Evolutionary conservation across 2,888 invertebrate species (phyloP).

Genomic region (Candidula unifasciata): DNA sequence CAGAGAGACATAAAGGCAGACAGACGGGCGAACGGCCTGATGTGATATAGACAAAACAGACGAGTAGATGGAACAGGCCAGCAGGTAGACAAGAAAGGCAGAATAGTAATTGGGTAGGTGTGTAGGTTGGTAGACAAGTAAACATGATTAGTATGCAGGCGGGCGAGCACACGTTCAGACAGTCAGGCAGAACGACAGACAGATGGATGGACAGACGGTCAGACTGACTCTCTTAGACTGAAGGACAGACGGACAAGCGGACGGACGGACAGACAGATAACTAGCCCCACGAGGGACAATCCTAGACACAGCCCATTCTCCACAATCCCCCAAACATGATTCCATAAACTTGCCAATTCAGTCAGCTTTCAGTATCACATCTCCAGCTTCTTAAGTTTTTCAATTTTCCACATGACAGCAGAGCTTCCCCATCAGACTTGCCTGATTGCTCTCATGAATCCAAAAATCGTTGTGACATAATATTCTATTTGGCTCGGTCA

Average conservation of each 20-base stretch:
- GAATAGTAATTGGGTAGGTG: too few species aligned
- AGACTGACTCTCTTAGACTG: neutral
- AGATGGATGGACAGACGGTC: neutral
- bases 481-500: conserved; percentile 8
- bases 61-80: too few species aligned
- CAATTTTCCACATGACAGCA: conserved; percentile 30
- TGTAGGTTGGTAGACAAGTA: too few species aligned
- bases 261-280: neutral
- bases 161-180: neutral
- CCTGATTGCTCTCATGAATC: conserved; percentile 19
- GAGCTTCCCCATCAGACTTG: neutral
- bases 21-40: neutral
- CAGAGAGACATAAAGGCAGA: neutral
- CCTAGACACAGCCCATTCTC: too few species aligned
- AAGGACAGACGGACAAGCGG: neutral
- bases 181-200: neutral
- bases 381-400: conserved; percentile 10
- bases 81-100: too few species aligned
- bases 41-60: too few species aligned
- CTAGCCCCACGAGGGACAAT: neutral
- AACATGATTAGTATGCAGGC: too few species aligned
- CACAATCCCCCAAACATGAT: too few species aligned
- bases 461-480: conserved; percentile 24
- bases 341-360: too few species aligned
- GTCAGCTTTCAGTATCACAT: neutral